A percentile compares a stretch with the other conserved stretches of the same genome.
Evolutionary conservation across 2,797 vertebrate genomes (phyloP).

Genomic region (Prunella strophiata): DNA sequence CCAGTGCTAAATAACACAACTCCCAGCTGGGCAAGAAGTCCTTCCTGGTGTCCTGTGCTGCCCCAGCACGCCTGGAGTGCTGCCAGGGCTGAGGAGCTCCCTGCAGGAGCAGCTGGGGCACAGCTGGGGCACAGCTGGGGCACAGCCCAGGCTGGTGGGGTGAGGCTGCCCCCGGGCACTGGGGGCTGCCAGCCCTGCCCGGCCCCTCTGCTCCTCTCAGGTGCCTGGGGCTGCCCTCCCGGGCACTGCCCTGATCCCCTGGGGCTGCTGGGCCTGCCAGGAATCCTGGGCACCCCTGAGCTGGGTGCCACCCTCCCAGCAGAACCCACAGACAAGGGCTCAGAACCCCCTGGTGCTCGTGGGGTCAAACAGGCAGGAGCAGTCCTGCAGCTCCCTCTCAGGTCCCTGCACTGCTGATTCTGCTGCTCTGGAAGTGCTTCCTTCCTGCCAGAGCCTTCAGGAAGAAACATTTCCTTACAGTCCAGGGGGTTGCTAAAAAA

Average conservation of each 20-base stretch:
- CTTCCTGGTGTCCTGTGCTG: neutral
- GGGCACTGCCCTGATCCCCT: neutral
- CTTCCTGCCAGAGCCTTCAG: neutral
- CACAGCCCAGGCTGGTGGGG: too few relatives aligned
- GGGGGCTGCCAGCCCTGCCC: neutral
- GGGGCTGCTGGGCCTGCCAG: neutral
- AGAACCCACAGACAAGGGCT: fast-evolving
- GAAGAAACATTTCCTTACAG: neutral
- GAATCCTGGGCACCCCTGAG: neutral
- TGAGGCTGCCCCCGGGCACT: too few relatives aligned
- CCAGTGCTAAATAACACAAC: neutral
- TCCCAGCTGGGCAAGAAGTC: neutral
- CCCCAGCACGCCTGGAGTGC: neutral
- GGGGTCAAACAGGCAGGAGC: neutral
- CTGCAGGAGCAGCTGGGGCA: neutral
- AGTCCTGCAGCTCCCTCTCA: neutral
- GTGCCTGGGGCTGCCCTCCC: neutral
- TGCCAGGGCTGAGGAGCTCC: neutral
- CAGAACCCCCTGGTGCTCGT: neutral
- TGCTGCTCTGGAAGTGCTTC: neutral
- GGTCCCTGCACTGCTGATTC: neutral
- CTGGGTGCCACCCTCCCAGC: neutral
- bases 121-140: too few relatives aligned
- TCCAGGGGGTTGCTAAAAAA: neutral
- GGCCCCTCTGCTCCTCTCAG: neutral